These are phyloP conservation scores for Loriculus beryllinus DNA, from an alignment of 2,797 vertebrate species.

Conservation along the genomic window DNA sequence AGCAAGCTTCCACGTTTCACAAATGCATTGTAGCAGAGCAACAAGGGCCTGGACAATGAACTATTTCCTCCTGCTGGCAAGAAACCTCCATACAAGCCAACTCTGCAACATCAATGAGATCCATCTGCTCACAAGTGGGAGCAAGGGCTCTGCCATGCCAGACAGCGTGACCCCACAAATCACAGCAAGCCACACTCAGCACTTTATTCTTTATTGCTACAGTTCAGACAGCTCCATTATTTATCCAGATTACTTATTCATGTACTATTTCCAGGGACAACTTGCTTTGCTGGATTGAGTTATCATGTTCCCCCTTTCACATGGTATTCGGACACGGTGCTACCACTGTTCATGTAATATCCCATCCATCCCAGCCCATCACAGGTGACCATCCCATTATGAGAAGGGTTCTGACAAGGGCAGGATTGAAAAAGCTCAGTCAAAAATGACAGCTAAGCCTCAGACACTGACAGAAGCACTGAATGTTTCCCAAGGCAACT, in stretches of 20 bases:
- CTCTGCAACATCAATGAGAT: neutral
- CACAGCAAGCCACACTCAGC: slow-evolving; percentile 50
- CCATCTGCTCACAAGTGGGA: neutral
- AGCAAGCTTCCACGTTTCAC: neutral
- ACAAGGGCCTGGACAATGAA: neutral
- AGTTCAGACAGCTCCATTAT: slow-evolving; percentile 67
- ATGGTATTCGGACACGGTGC: accelerated
- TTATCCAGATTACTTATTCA: slow-evolving; percentile 65
- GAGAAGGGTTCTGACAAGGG: neutral
- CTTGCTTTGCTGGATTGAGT: neutral
- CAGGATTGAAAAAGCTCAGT: neutral
- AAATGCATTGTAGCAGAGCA: accelerated
- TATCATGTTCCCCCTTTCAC: neutral
- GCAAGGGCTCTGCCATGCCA: neutral
- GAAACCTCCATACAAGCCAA: accelerated
- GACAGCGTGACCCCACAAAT: slow-evolving; percentile 49
- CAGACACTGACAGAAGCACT: neutral
- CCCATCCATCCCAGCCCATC: neutral
- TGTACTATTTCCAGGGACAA: slow-evolving; percentile 39
- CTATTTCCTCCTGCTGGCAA: neutral
- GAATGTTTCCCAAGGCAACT: neutral
- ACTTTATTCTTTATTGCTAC: slow-evolving; percentile 63
- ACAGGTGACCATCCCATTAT: accelerated
- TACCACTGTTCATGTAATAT: neutral
- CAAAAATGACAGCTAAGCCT: neutral